Percentiles rank a stretch among this genome's conserved stretches.
These are phyloP conservation scores for Eumerus sabulonum DNA, from an alignment of 2,888 invertebrate species.

Conservation along the genomic window DNA sequence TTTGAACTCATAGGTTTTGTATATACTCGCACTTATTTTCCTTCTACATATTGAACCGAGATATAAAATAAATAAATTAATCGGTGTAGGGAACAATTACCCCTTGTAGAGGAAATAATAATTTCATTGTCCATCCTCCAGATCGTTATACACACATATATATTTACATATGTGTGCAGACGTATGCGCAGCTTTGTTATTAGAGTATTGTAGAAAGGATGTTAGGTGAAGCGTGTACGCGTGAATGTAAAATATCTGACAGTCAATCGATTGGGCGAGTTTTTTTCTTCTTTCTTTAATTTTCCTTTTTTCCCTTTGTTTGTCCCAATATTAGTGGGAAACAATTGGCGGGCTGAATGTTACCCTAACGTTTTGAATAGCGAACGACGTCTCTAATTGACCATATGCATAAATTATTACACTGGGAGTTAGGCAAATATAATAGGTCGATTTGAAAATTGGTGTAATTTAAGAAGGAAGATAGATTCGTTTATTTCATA, in stretches of 20 bases:
- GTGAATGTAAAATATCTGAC: conserved; percentile 58
- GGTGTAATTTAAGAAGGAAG: too few species aligned
- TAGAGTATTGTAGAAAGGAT: conserved; percentile 38
- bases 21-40: neutral
- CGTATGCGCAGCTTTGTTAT: conserved; percentile 9
- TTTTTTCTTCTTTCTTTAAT: conserved; percentile 6
- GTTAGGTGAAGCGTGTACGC: conserved; percentile 65
- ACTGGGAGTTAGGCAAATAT: conserved; percentile 21
- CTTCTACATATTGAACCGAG: conserved; percentile 57
- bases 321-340: conserved; percentile 38
- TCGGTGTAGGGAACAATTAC: conserved; percentile 64
- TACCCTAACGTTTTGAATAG: conserved; percentile 41
- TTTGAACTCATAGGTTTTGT: too few species aligned
- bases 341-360: conserved; percentile 52
- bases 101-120: conserved; percentile 63
- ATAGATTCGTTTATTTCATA: too few species aligned
- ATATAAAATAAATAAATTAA: conserved; percentile 67
- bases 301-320: conserved; percentile 31
- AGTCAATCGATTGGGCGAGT: conserved; percentile 61
- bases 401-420: conserved; percentile 66
- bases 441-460: too few species aligned
- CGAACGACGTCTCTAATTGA: conserved; percentile 64
- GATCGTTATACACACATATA: too few species aligned
- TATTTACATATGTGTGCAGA: too few species aligned
- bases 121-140: conserved; percentile 60